A percentile compares a stretch with the other conserved stretches of the same genome.
These are phyloP conservation scores for Frankliniella fusca DNA, from an alignment of 2,888 invertebrate species.

Conservation along the genomic window DNA sequence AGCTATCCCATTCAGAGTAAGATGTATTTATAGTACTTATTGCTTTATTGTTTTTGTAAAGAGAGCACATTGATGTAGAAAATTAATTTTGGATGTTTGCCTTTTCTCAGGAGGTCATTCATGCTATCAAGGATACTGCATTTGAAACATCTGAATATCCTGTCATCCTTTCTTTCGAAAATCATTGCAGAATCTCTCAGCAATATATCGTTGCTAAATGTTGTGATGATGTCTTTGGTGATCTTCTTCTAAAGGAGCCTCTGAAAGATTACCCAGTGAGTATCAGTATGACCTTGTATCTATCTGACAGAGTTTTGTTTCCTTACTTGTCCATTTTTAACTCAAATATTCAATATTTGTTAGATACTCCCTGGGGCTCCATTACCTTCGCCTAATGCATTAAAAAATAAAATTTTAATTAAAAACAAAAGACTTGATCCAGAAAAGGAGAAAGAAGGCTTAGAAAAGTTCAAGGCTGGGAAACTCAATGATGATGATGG, in stretches of 20 bases:
- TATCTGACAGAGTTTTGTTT: neutral
- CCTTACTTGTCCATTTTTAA: neutral
- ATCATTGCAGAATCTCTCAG: conserved; percentile 96
- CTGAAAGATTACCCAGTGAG: conserved; percentile 80
- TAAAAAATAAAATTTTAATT: conserved; percentile 64
- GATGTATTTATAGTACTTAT: neutral
- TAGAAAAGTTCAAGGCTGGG: conserved; percentile 53
- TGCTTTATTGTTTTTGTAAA: no score
- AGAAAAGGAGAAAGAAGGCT: conserved; percentile 63
- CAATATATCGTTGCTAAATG: conserved; percentile 98
- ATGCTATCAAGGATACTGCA: conserved; percentile 95
- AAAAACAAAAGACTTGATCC: conserved; percentile 63
- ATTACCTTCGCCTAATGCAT: conserved; percentile 60
- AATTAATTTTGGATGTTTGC: neutral
- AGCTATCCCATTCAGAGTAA: conserved; percentile 81
- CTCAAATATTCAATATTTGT: neutral
- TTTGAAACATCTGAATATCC: conserved; percentile 98
- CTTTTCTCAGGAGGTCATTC: conserved; percentile 75
- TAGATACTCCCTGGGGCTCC: conserved; percentile 57
- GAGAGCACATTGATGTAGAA: no score
- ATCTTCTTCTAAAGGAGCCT: conserved; percentile 83
- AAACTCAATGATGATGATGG: conserved; percentile 54
- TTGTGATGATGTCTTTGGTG: conserved; percentile 95
- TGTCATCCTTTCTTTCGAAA: conserved; percentile 96
- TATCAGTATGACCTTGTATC: conserved; percentile 34